These are phyloP conservation scores for Oscheius sp. DNA, from an alignment of 1,140 invertebrate genomes.

Conservation along the genomic window DNA sequence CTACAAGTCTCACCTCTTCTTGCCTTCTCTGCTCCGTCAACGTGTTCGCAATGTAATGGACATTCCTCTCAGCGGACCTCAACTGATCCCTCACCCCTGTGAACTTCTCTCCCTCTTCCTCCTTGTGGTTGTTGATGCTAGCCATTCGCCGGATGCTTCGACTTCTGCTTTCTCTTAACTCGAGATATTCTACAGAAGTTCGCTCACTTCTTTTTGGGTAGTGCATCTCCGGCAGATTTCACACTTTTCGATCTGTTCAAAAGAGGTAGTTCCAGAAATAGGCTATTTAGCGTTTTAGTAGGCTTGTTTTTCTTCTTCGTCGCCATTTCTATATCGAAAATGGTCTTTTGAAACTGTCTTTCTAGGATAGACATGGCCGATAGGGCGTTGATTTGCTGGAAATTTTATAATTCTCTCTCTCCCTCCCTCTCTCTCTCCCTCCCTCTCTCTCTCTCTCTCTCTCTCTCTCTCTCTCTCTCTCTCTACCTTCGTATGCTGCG, in stretches of 20 bases:
- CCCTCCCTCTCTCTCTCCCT: background rate
- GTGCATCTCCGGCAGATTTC: background rate
- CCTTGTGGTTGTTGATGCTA: background rate
- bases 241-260: slow-evolving; percentile 14
- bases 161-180: background rate
- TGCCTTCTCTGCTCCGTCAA: slow-evolving; percentile 28
- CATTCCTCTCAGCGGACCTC: slow-evolving; percentile 42
- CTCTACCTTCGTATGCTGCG: slow-evolving; percentile 16
- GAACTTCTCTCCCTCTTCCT: slow-evolving; percentile 21
- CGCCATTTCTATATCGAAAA: slow-evolving; percentile 32
- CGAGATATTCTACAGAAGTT: background rate
- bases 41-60: slow-evolving; percentile 49
- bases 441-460: background rate
- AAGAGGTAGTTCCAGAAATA: slow-evolving; percentile 25
- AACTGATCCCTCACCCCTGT: slow-evolving; percentile 19
- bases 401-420: background rate
- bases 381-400: slow-evolving; percentile 32
- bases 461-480: too few relatives aligned
- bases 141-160: slow-evolving; percentile 6
- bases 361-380: slow-evolving; percentile 30
- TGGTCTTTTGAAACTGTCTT: slow-evolving; percentile 31
- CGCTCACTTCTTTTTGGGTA: slow-evolving; percentile 5
- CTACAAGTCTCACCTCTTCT: slow-evolving; percentile 19
- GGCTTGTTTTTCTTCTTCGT: slow-evolving; percentile 11
- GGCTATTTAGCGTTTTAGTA: background rate